Evolutionary conservation across 2,113 vertebrate species (phyloP), one percentile per base, ranked within the genome.

Genomic region (Copsychus sechellarum): DNA sequence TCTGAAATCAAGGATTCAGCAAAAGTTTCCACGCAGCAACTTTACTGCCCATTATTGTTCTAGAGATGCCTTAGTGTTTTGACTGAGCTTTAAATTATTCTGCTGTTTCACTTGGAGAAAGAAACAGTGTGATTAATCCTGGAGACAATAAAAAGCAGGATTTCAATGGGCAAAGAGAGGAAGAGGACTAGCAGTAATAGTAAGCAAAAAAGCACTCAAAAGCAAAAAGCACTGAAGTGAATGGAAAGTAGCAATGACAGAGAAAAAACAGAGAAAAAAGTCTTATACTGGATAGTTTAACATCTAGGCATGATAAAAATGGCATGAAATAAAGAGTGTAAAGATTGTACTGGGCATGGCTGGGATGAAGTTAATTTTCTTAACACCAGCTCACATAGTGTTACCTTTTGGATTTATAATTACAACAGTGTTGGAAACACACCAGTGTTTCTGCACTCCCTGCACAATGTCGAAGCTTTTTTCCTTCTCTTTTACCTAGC

Each of bases 231-330:
- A 34, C 1, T 38, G 17, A 8, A 79, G 16, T 36, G 28, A 79
- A 80, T 14, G 12, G 33, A 58, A 89, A 67, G 33, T 15, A 66
- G 18, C 0, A 0, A 67, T 62, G 28, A 76, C 8, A 29, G 8
- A 16, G 12, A 12, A 28, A 67, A 73, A 54, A 45, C 1, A 0
- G n/a, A 54, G 18, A 47, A 45, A 60, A 61, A 57, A 2, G 0
- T 48, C 36, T 74, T n/a, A 15, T 20, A 73, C 3, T n/a, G 16
- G 16, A 54, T 14, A 67, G 38, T 10, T 5, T 28, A 73, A 38
- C 33, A 74, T 53, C 28, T n/a, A 48, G 11, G 38, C 61, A 29
- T 25, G 16, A 69, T 9, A 82, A 4, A 54, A 54, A 61, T 10
- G 3, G 25, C 31, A 47, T 47, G 24, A 76, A 60, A 67, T 14